Percentiles rank a stretch among this genome's conserved stretches.
phyloP scores from a whole-genome alignment of 2,113 vertebrate genomes.

The Motacilla tschutschensis region DNA sequence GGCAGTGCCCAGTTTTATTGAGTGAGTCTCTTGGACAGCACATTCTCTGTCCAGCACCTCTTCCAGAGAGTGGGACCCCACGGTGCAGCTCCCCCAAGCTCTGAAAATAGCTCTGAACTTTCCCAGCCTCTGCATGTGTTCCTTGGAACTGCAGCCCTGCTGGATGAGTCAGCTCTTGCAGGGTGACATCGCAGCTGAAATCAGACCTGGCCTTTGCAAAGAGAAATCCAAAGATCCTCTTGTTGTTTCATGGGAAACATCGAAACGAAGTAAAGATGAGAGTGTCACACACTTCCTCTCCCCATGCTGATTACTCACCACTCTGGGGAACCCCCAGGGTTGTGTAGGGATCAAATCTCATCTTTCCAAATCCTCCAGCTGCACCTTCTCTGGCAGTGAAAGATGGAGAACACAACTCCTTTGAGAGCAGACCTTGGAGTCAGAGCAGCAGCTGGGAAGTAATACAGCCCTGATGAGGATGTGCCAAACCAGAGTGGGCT shows the following conservation, averaged over 20 bases:
- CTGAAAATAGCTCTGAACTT: slow-evolving; percentile 52
- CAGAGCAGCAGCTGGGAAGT: neutral
- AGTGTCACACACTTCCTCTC: slow-evolving; percentile 13
- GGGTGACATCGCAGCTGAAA: slow-evolving; percentile 19
- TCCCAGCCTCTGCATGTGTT: slow-evolving; percentile 43
- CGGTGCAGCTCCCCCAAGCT: neutral
- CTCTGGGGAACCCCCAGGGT: neutral
- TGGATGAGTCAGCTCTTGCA: slow-evolving; percentile 26
- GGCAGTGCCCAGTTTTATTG: neutral
- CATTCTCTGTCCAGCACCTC: neutral
- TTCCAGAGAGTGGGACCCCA: slow-evolving; percentile 13
- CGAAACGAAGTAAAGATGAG: neutral
- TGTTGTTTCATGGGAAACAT: neutral
- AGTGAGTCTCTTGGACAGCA: neutral
- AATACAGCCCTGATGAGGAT: neutral
- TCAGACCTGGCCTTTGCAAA: neutral
- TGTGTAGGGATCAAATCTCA: neutral
- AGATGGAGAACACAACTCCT: neutral
- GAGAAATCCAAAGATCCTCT: slow-evolving; percentile 8
- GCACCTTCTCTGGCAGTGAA: neutral
- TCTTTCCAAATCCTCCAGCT: slow-evolving; percentile 11
- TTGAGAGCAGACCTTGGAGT: neutral
- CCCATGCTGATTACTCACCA: slow-evolving; percentile 2
- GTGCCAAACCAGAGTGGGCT: neutral
- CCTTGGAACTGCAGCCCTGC: slow-evolving; percentile 21